Base-by-base conservation (phyloP, 2,888 invertebrate genomes). In the Gortyna flavago region DNA sequence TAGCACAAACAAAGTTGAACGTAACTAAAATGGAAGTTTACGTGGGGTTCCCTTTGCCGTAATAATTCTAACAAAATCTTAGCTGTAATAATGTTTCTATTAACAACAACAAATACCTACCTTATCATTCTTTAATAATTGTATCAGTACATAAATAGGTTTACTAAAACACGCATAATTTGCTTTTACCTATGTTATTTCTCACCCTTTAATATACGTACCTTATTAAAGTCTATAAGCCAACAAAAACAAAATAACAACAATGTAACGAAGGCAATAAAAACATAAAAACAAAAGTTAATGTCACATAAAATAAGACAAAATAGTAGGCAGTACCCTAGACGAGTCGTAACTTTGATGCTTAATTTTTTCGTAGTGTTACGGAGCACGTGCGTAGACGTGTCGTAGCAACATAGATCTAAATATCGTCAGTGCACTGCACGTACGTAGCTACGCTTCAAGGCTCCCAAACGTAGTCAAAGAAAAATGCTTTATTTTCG, bases 301-400 rank as follows among this genome's bases (percentile, higher is more conserved):
- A 9, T 25, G 9, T 35, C 21, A 73, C 1, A 0, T n/a, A 1
- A 57, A 9, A 29, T 57, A 48, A 35, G 57, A n/a, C 4, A 48
- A n/a, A 48, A 38, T 54, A 51, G 18, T 16, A 51, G 21, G n/a
- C 13, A 81, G 9, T 44, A 2, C 18, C 44, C n/a, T 66, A 54
- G 51, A 44, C 4, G 18, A 65, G 21, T 66, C 13, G 44, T 41
- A 71, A 75, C 38, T 71, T 61, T 65, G 41, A 9, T 54, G 57
- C 74, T 75, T 79, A 65, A 59, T 78, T 80, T 80, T 83, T 81
- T 88, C 89, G 90, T 90, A 90, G 91, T 32, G 67, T 81, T 68
- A 77, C 90, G 91, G 92, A 92, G 92, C 89, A 81, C 70, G 73
- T 77, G 83, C 89, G 92, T 91, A 91, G 89, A 73, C 74, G 59